Base-by-base conservation (phyloP, 2,888 invertebrate species). In the Leptinotarsa peninsularis region DNA sequence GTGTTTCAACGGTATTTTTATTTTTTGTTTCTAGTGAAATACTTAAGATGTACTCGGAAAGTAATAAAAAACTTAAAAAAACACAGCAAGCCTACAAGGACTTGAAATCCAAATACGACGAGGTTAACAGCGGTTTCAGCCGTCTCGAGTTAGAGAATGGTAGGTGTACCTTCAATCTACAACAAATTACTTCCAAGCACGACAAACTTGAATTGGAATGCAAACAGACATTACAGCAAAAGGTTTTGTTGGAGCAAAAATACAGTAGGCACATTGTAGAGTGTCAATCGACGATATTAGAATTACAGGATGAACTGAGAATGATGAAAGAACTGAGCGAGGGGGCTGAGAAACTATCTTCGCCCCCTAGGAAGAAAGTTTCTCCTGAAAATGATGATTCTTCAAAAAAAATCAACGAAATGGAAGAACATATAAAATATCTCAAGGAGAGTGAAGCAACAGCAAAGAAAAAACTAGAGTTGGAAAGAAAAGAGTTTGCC, bases 141-240 rank as follows among this genome's bases (percentile, higher is more conserved):
- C 78, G 76, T 43, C 72, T 80, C 14, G 81, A 81, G 58, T 70
- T 83, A 10, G 82, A 83, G 69, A 81, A 81, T 77, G 82, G 83
- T 15, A 69, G 78, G 52, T 71, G 79, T 50, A 73, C 66, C 33
- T 80, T 73, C 67, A 80, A 66, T 23, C 66, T 79, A 43, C 73
- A 78, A 77, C 73, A 71, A 54, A 23, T 78, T 27, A 76, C 81
- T 70, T 72, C 75, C 56, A 80, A 81, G 74, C 76, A 73, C 75
- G 72, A 74, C 14, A 63, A 72, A 27, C 75, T 77, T 56, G 76
- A 76, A 68, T 69, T 54, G 68, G 78, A 82, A 68, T 70, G 79
- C 49, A 49, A 72, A 71, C 63, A 81, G 43, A 67, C 81, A 43
- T 72, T 50, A 27, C 49, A 72, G 23, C 73, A 80, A 14, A 73